Percentiles rank a stretch among this genome's conserved stretches.
phyloP scores from a whole-genome alignment of 2,797 vertebrate species.

The Myotis daubentonii region DNA sequence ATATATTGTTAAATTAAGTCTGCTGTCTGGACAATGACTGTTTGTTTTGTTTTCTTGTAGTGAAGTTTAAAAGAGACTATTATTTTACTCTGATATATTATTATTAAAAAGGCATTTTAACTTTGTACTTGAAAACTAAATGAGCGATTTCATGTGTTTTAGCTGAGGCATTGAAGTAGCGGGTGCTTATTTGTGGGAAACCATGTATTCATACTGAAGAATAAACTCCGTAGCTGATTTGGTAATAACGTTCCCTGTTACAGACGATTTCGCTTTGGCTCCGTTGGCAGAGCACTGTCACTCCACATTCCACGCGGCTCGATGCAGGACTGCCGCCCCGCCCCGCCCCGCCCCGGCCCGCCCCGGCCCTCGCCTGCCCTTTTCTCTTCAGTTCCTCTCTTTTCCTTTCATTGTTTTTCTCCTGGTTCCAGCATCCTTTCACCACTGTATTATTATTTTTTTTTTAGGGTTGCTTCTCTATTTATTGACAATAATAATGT shows the following conservation, averaged over 20 bases:
- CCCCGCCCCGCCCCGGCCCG: neutral
- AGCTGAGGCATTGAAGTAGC: slow-evolving; percentile 99
- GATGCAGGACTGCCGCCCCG: slow-evolving; percentile 76
- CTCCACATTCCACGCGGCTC: slow-evolving; percentile 94
- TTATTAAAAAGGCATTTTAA: slow-evolving; percentile 98
- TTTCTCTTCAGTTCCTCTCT: slow-evolving; percentile 75
- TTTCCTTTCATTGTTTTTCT: slow-evolving; percentile 83
- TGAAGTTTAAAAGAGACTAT: slow-evolving; percentile 94
- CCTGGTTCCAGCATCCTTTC: slow-evolving; percentile 83
- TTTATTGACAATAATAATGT: slow-evolving; percentile 93
- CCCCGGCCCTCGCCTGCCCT: neutral
- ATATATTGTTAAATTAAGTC: slow-evolving; percentile 98
- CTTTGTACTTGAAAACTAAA: slow-evolving; percentile 99
- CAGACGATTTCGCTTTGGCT: slow-evolving; percentile 86
- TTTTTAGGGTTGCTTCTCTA: slow-evolving; percentile 88
- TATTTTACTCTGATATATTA: slow-evolving; percentile 99
- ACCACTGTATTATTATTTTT: slow-evolving; percentile 79
- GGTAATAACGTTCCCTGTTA: slow-evolving; percentile 93
- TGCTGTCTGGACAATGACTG: slow-evolving; percentile 96
- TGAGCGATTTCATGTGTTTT: slow-evolving; percentile 98
- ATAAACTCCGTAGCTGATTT: slow-evolving; percentile 87
- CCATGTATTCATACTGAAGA: slow-evolving; percentile 92
- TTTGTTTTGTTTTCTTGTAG: slow-evolving; percentile 97
- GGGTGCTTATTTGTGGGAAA: slow-evolving; percentile 99
- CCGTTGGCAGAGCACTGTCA: slow-evolving; percentile 78